phyloP scores from a whole-genome alignment of 2,797 vertebrate genomes.

The Ammospiza maritima region DNA sequence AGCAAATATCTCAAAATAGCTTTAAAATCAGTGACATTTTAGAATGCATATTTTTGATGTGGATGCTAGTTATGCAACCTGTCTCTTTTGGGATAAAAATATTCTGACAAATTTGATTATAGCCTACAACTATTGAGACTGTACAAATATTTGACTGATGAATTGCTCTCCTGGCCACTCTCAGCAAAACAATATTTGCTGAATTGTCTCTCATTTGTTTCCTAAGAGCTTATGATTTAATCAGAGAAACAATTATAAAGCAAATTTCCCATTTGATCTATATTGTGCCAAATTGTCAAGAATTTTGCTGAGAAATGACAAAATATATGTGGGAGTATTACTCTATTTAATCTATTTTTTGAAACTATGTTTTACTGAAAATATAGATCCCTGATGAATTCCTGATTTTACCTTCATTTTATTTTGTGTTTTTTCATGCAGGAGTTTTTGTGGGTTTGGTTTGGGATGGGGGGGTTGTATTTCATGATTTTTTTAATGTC shows the following conservation, averaged over 20 bases:
- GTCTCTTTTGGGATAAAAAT: neutral
- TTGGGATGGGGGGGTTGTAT: accelerated
- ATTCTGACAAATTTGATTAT: constrained; percentile 9
- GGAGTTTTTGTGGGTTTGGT: accelerated
- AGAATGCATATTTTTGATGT: neutral
- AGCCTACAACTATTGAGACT: neutral
- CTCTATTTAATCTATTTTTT: neutral
- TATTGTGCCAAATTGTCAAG: neutral
- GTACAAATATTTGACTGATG: neutral
- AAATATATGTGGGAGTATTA: neutral
- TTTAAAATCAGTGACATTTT: constrained; percentile 34
- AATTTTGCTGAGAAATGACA: neutral
- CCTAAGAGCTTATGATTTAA: neutral
- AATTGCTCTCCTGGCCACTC: neutral
- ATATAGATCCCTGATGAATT: neutral
- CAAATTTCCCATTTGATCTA: neutral
- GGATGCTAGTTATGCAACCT: neutral
- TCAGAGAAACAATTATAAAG: neutral
- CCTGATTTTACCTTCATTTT: neutral
- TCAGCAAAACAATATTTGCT: neutral
- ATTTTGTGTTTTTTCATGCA: neutral
- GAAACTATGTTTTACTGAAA: neutral
- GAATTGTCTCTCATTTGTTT: neutral
- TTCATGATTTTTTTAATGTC: accelerated
- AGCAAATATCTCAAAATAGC: neutral